phyloP scores from a whole-genome alignment of 2,113 vertebrate genomes.

The Ictalurus furcatus region DNA sequence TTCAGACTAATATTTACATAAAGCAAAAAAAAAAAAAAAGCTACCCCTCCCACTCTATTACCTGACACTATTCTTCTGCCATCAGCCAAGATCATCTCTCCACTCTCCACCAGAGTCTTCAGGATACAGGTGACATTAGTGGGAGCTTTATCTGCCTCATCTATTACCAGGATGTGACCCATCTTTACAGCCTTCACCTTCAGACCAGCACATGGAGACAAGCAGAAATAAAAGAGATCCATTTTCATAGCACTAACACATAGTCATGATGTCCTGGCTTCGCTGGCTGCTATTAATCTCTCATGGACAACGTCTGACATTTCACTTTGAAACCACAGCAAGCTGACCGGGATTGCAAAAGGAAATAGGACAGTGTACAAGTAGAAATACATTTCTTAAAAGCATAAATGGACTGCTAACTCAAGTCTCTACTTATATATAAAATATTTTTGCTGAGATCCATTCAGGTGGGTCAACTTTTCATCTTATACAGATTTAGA shows the following conservation, averaged over 20 bases:
- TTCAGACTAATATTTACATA: not conserved
- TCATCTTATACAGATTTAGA: not conserved
- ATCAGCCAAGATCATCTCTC: constrained; percentile 96
- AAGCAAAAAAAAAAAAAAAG: not conserved
- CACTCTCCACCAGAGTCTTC: constrained; percentile 95
- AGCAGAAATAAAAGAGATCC: constrained; percentile 6
- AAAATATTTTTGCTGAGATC: not conserved
- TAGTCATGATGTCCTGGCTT: not conserved
- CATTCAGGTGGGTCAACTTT: constrained; percentile 9
- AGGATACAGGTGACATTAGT: constrained; percentile 97
- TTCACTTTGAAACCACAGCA: constrained; percentile 2
- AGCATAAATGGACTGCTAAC: not conserved
- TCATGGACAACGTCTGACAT: constrained; percentile 11
- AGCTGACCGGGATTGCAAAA: not conserved
- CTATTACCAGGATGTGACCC: constrained; percentile 90
- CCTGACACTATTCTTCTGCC: constrained; percentile 90
- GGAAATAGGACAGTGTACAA: constrained; percentile 11
- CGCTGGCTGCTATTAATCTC: constrained; percentile 23
- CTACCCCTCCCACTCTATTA: constrained; percentile 55
- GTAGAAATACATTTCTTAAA: not conserved
- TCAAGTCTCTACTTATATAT: not conserved
- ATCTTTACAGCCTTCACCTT: constrained; percentile 94
- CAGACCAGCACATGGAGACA: constrained; percentile 54
- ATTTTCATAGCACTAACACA: constrained; percentile 21
- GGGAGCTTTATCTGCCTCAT: constrained; percentile 97